Evolutionary conservation across 2,113 vertebrate species (phyloP), one percentile per base, ranked within the genome.

Genomic region (Entomyzon cyanotis): DNA sequence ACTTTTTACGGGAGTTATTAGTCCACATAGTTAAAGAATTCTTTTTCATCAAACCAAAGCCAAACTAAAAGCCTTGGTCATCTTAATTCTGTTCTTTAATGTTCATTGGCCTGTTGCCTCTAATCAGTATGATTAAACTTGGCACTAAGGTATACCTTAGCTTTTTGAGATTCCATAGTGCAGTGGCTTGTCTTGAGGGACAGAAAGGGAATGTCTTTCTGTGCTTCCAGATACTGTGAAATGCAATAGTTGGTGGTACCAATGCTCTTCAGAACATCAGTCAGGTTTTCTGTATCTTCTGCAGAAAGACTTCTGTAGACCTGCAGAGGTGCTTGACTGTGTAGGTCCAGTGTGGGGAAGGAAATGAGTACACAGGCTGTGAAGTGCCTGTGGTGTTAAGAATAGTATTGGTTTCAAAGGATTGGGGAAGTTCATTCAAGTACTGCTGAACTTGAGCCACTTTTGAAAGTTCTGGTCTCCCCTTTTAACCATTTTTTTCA

Each of bases 351-450:
- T 21, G 39, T 70, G 50, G 33, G 83, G 91, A 93, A 94, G 89
- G 95, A 94, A 90, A 5, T 71, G 71, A 65, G 52, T 15, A 19
- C 30, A 3, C 44, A 59, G 76, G 15, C 63, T 86, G 28, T 63
- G 15, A 62, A 86, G 68, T 63, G 90, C n/a, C 33, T 58, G 13
- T 25, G 39, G 35, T 50, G 73, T 94, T 93, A 95, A 90, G 84
- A 92, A 82, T 89, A 93, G 65, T 47, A 24, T 17, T 81, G 27
- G 23, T 81, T 79, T 31, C 60, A 37, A 52, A 56, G 84, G 27
- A 65, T 71, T 94, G 41, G 52, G 77, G 86, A 94, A 97, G 91
- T 96, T 19, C n/a, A 31, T 70, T 53, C 35, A 76, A 76, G 46
- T 69, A 23, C 42, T 75, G 76, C 47, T 75, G 24, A 81, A 44